A percentile compares a stretch with the other conserved stretches of the same genome.
Conservation (phyloP, 2,113 vertebrate species). For the Eidolon helvum region DNA sequence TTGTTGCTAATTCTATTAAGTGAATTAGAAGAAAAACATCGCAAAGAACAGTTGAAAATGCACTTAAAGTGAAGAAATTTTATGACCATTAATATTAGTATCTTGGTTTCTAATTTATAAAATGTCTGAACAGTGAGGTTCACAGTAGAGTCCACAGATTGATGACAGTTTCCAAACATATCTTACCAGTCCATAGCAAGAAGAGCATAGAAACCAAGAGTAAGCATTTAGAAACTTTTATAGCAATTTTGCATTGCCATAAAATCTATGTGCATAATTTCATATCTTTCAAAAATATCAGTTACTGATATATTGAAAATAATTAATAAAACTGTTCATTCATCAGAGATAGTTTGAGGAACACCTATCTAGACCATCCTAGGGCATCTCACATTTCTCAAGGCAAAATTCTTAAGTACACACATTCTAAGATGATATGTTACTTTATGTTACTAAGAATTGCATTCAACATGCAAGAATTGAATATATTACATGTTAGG, state of each 20-base stretch:
- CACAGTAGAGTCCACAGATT: not conserved
- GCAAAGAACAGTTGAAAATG: not conserved
- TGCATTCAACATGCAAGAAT: not conserved
- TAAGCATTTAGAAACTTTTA: constrained; percentile 3
- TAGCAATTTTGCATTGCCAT: not conserved
- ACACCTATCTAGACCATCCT: not conserved
- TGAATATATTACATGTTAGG: not conserved
- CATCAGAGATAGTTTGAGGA: not conserved
- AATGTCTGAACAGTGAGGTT: not conserved
- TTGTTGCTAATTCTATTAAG: not conserved
- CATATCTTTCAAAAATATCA: not conserved
- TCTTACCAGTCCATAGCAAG: not conserved
- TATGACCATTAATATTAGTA: not conserved
- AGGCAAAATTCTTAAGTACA: not conserved
- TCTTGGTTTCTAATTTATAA: not conserved
- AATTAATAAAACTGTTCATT: not conserved
- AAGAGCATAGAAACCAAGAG: not conserved
- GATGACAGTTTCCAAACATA: not conserved
- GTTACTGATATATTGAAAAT: not conserved
- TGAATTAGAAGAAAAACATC: not conserved
- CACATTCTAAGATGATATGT: not conserved
- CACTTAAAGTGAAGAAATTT: not conserved
- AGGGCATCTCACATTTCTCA: not conserved
- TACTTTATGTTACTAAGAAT: not conserved
- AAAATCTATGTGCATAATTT: not conserved